phyloP scores from a whole-genome alignment of 2,797 vertebrate genomes.

The Falco novaeseelandiae region DNA sequence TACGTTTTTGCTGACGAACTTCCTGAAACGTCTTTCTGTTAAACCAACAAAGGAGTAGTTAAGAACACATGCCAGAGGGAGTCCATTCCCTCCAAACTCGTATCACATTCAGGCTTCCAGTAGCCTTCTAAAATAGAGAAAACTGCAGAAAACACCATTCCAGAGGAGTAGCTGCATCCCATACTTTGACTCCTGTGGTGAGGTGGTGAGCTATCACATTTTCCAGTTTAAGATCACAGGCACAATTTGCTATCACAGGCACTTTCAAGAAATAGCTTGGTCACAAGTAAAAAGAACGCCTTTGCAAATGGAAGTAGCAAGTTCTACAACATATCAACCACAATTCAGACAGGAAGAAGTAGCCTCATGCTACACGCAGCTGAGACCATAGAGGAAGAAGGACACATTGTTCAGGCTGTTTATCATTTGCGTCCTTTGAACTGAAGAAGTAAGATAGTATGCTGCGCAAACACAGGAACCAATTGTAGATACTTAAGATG shows the following conservation, averaged over 20 bases:
- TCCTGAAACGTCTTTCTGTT: background rate
- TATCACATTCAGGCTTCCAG: background rate
- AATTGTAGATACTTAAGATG: slow-evolving; percentile 18
- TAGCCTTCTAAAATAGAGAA: background rate
- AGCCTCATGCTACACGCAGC: background rate
- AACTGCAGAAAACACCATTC: background rate
- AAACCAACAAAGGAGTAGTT: background rate
- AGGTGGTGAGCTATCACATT: background rate
- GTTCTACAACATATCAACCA: background rate
- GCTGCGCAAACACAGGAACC: background rate
- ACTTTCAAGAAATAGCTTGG: background rate
- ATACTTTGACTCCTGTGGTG: background rate
- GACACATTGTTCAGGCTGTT: slow-evolving; percentile 21
- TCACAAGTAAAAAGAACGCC: background rate
- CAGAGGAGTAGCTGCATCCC: background rate
- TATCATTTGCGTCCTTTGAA: slow-evolving; percentile 43
- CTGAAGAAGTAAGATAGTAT: background rate
- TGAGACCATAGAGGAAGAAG: slow-evolving; percentile 11
- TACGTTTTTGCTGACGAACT: background rate
- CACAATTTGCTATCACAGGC: background rate
- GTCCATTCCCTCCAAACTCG: background rate
- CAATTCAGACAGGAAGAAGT: slow-evolving; percentile 24
- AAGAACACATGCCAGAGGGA: background rate
- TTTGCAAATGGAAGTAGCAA: background rate
- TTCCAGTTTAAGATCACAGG: background rate